Evolutionary conservation across 2,888 invertebrate genomes (phyloP).

Genomic region (Drepana falcataria): DNA sequence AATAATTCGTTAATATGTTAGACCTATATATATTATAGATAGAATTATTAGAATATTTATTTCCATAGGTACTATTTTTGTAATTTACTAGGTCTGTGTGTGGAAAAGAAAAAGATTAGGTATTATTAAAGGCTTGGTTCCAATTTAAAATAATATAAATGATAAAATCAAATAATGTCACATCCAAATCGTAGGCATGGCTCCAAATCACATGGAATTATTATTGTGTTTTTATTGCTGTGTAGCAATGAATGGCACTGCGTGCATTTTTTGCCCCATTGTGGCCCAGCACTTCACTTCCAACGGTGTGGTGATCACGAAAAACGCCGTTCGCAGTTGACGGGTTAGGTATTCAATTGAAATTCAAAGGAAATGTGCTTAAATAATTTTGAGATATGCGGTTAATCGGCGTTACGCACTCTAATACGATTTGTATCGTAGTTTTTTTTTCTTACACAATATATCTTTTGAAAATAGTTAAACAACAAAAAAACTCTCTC

Average conservation of each 20-base stretch:
- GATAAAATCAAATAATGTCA: not conserved
- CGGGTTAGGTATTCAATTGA: slow-evolving; percentile 35
- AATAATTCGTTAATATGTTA: no score
- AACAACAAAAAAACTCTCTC: no score
- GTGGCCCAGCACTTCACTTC: slow-evolving; percentile 59
- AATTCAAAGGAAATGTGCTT: slow-evolving; percentile 55
- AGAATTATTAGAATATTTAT: no score
- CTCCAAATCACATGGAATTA: slow-evolving; percentile 39
- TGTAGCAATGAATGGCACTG: slow-evolving; percentile 63
- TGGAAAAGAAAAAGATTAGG: no score
- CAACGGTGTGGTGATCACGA: slow-evolving; percentile 66
- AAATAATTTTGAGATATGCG: slow-evolving; percentile 21
- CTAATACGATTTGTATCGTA: slow-evolving; percentile 30
- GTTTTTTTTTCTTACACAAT: slow-evolving; percentile 1
- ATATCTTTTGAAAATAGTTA: not conserved
- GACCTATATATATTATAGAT: no score
- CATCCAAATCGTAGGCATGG: slow-evolving; percentile 29
- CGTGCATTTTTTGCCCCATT: slow-evolving; percentile 67
- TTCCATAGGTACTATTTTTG: no score
- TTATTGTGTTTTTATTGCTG: slow-evolving; percentile 74
- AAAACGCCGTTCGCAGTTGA: slow-evolving; percentile 45
- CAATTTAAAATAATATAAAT: no score
- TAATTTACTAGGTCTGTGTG: no score
- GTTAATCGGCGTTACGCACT: slow-evolving; percentile 26
- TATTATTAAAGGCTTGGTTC: no score